Evolutionary conservation across 2,888 invertebrate species (phyloP).

Genomic region (Andricus curvator): DNA sequence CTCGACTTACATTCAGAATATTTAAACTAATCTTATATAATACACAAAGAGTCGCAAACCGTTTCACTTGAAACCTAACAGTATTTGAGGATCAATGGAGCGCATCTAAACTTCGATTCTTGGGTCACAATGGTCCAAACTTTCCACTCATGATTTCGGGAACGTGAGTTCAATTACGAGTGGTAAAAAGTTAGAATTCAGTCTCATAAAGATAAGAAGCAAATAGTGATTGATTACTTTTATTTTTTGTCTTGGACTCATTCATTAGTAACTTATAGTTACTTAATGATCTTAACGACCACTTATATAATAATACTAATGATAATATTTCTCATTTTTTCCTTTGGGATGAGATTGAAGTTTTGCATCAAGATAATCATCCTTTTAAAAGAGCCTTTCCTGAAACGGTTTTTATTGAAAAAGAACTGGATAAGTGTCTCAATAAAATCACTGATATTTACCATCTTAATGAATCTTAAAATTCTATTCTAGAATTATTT

Average conservation of each 20-base stretch:
- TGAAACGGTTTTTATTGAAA: too few species aligned
- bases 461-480: too few species aligned
- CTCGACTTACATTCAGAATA: background rate
- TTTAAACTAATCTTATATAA: conserved; percentile 14
- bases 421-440: too few species aligned
- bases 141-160: conserved; percentile 30
- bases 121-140: conserved; percentile 9
- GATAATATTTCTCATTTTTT: too few species aligned
- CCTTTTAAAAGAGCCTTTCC: too few species aligned
- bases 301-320: too few species aligned
- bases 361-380: too few species aligned
- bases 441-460: too few species aligned
- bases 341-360: too few species aligned
- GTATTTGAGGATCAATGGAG: conserved; percentile 13
- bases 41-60: background rate
- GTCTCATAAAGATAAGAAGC: background rate
- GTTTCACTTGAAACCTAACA: background rate
- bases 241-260: background rate
- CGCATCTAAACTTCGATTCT: conserved; percentile 14
- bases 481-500: too few species aligned
- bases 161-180: conserved; percentile 13
- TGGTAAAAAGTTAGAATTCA: background rate
- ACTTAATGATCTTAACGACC: too few species aligned
- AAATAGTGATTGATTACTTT: background rate
- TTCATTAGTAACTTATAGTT: too few species aligned